Conservation (phyloP, 2,888 invertebrate species). For the Synanthedon tipuliformis region DNA sequence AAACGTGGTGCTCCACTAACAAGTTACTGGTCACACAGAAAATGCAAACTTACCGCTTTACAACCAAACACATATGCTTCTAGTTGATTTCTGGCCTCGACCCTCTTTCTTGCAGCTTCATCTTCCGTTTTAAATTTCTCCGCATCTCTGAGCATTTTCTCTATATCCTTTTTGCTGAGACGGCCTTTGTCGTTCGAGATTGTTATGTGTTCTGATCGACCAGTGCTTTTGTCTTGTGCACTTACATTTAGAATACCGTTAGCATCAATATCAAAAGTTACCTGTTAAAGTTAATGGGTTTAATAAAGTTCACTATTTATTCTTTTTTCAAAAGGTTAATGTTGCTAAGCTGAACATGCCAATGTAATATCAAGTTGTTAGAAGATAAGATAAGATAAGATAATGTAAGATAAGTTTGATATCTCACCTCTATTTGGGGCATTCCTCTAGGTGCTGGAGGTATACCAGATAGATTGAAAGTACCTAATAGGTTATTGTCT, state of each 20-base stretch:
- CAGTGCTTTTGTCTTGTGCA: slow-evolving; percentile 83
- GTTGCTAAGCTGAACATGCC: neutral
- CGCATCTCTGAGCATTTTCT: slow-evolving; percentile 84
- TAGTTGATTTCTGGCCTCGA: slow-evolving; percentile 79
- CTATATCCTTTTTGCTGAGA: slow-evolving; percentile 87
- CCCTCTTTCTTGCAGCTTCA: slow-evolving; percentile 75
- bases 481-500: slow-evolving; percentile 88
- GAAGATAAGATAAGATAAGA: too few relatives aligned
- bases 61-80: slow-evolving; percentile 80
- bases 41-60: slow-evolving; percentile 33
- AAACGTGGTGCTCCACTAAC: too few relatives aligned
- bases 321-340: neutral
- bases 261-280: slow-evolving; percentile 90
- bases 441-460: slow-evolving; percentile 87
- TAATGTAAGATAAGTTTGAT: neutral
- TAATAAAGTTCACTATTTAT: neutral
- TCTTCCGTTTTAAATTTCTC: slow-evolving; percentile 84
- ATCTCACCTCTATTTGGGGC: slow-evolving; percentile 74
- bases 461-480: slow-evolving; percentile 84
- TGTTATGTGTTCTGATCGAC: slow-evolving; percentile 83
- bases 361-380: too few relatives aligned
- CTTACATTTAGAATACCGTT: slow-evolving; percentile 89
- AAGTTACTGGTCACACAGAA: too few relatives aligned
- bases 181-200: slow-evolving; percentile 90
- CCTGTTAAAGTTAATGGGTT: slow-evolving; percentile 53